Percentiles rank a stretch among this genome's conserved stretches.
Evolutionary conservation across 2,113 vertebrate genomes (phyloP).

Genomic region (Tragulus kanchil): DNA sequence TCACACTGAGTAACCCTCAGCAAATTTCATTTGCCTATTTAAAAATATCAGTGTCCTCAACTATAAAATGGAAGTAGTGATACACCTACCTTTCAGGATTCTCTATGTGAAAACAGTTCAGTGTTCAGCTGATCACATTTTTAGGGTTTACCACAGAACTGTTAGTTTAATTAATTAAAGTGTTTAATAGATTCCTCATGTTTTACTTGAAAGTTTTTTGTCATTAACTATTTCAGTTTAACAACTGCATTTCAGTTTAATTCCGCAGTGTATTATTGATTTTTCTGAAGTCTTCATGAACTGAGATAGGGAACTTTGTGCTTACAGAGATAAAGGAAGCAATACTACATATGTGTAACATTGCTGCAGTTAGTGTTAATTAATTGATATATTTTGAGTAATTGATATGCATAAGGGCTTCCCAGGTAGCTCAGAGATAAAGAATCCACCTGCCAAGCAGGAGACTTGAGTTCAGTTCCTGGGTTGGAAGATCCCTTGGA

Average conservation of each 20-base stretch:
- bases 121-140: background rate
- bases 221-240: background rate
- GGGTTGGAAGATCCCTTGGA: background rate
- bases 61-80: background rate
- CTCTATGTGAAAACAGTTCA: background rate
- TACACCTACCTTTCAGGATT: background rate
- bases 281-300: constrained; percentile 24
- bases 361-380: background rate
- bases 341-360: background rate
- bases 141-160: background rate
- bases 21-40: constrained; percentile 30
- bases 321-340: background rate
- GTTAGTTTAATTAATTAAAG: constrained; percentile 23
- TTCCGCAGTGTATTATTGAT: background rate
- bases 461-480: accelerated
- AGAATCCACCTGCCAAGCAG: background rate
- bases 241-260: background rate
- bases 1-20: background rate
- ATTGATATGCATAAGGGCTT: background rate
- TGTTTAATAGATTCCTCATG: background rate
- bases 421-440: background rate
- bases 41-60: background rate
- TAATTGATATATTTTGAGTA: background rate
- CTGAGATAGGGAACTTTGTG: background rate
- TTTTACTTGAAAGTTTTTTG: background rate